These are phyloP conservation scores for Cichlasoma orientale DNA, from an alignment of 2,797 vertebrate genomes.

Conservation along the genomic window DNA sequence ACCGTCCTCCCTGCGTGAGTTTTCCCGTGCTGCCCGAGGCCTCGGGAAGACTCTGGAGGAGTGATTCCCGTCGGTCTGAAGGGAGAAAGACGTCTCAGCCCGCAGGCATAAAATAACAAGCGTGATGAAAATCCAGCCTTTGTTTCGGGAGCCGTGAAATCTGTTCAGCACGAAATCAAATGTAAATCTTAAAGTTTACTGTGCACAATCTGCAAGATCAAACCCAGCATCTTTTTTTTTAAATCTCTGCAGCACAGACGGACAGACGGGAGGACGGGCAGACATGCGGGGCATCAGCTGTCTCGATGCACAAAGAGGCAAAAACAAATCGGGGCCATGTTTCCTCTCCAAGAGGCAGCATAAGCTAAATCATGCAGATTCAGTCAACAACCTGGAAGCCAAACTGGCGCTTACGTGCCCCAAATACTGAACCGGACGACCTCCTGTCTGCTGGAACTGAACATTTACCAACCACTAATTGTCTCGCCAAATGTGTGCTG, in stretches of 20 bases:
- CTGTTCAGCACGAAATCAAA: background rate
- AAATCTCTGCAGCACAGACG: background rate
- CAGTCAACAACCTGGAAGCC: conserved; percentile 36
- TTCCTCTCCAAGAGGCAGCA: conserved; percentile 38
- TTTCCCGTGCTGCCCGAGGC: conserved; percentile 32
- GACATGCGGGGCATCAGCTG: conserved; percentile 53
- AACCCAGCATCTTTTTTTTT: background rate
- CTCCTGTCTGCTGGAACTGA: conserved; percentile 4
- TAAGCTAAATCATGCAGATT: conserved; percentile 48
- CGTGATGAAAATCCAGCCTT: background rate
- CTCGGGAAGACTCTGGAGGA: background rate
- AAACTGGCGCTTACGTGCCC: conserved; percentile 11
- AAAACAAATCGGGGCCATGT: conserved; percentile 36
- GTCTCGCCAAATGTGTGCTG: background rate
- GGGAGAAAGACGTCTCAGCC: conserved; percentile 2
- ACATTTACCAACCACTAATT: conserved; percentile 2
- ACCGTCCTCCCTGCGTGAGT: background rate
- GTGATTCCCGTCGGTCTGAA: background rate
- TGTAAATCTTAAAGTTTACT: background rate
- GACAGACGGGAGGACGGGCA: background rate
- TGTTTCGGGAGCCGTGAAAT: background rate
- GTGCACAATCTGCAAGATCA: background rate
- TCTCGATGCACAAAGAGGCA: conserved; percentile 20
- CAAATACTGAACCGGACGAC: conserved; percentile 17
- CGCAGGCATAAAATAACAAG: background rate